Base-by-base conservation (phyloP, 2,113 vertebrate genomes). In the Cnemophilus loriae region DNA sequence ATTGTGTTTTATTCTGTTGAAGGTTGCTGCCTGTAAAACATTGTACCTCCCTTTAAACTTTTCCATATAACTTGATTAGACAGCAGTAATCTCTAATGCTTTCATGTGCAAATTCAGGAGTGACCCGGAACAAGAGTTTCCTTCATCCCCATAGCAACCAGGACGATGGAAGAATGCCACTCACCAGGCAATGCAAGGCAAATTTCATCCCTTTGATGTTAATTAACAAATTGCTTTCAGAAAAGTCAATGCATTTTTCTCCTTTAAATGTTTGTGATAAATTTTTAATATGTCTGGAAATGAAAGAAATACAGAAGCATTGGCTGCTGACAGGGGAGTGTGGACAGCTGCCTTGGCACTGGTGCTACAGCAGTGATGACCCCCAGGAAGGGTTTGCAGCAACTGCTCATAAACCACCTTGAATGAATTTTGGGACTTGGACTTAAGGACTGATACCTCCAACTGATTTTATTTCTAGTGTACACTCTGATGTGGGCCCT, bases 31-130 rank as follows among this genome's bases (percentile, higher is more conserved):
- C 96, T 98, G 67, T 97, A 97, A 97, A 98, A 97, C 97, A 95
- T 11, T 97, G 97, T 96, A 96, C 98, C 97, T 97, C 96, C 96
- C 96, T 97, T 98, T 98, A 98, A 98, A 98, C 97, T 98, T 98
- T 98, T 98, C 98, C 97, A 97, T 97, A 97, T 98, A 98, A 98
- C 98, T 98, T 98, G 98, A 98, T 98, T 98, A 98, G 98, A 98
- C 98, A 98, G 97, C 91, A 98, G 97, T 98, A 98, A 98, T 98
- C 98, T 97, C 97, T 97, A 97, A 97, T 96, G 97, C 98, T 98
- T 98, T 98, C 98, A 98, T 98, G 98, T 98, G 98, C 98, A 98
- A 98, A 98, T 98, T 97, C 95, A 95, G 95, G 98, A 98, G 95
- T 98, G 98, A 98, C 98, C 98, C 96, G 90, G 97, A 98, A 98